These are phyloP conservation scores for Platerodrilus igneus DNA, from an alignment of 2,888 invertebrate species.

Conservation along the genomic window DNA sequence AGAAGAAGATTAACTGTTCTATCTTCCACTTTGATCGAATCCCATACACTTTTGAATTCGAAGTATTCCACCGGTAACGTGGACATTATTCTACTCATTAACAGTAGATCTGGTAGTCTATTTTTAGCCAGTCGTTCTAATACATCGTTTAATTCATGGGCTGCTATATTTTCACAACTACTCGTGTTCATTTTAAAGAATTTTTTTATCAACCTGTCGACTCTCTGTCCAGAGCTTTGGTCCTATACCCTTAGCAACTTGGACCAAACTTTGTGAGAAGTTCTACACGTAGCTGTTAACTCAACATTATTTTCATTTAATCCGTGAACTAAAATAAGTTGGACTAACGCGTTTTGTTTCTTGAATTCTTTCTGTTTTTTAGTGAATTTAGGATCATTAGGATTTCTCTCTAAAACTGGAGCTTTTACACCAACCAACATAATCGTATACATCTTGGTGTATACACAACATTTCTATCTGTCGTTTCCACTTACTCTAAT, in stretches of 20 bases:
- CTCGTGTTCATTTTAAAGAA: not conserved
- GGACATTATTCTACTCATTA: slow-evolving; percentile 1
- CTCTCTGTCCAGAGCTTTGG: not conserved
- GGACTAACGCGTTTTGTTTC: too few species aligned
- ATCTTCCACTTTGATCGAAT: not conserved
- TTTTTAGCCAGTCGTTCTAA: slow-evolving; percentile 2
- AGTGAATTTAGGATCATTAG: too few species aligned
- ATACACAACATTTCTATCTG: too few species aligned
- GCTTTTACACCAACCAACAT: too few species aligned
- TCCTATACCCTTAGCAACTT: slow-evolving; percentile 2
- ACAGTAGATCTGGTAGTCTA: too few species aligned
- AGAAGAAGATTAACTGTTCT: not conserved
- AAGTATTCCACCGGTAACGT: not conserved
- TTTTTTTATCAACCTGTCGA: slow-evolving; percentile 1
- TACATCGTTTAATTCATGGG: slow-evolving; percentile 3
- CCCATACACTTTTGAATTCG: slow-evolving; percentile 5
- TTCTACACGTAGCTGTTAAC: not conserved
- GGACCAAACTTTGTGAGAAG: not conserved
- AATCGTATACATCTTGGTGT: too few species aligned
- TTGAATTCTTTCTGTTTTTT: too few species aligned
- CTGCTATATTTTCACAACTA: not conserved
- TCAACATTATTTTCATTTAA: too few species aligned
- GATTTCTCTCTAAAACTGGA: too few species aligned
- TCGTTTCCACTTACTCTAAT: too few species aligned
- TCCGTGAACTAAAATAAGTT: too few species aligned